Evolutionary conservation across 2,113 vertebrate genomes (phyloP), one percentile per base, ranked within the genome.

Genomic region (Peromyscus californicus): DNA sequence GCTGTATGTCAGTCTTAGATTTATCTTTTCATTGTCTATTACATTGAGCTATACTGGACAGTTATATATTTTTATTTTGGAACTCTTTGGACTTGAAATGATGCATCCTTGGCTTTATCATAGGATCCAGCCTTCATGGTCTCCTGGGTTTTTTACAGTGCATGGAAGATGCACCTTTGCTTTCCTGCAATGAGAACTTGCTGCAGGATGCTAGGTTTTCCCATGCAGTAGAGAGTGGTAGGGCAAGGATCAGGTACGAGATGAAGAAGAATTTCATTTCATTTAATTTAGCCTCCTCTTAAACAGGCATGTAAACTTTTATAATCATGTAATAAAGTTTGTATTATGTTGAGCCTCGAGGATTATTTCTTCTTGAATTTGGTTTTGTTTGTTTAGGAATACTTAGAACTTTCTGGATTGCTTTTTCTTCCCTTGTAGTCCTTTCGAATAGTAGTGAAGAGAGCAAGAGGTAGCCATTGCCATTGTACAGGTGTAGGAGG

Each of bases 341-440:
- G 17, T 54, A 51, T 89, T 63, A 83, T 90, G 78, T 87, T 88
- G 61, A 88, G 91, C 63, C 22, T 79, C 22, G 26, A 57, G 29
- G 8, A 59, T 91, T 76, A 54, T 93, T 90, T 94, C 57, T 91
- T 84, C 79, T 86, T 82, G 70, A 33, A 78, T 72, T 67, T 97
- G 74, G 10, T 93, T 95, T 93, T 93, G 39, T 95, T 93, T 87
- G 39, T 89, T 91, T 95, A 26, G 78, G 88, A 74, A 42, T 83
- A 88, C n/a, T 86, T 70, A 90, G 67, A 86, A 42, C 24, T 63
- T 51, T 69, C 59, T 57, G 82, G 54, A 76, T n/a, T 91, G 57
- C 67, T 13, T 36, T 94, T 91, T 59, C 57, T 76, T 90, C 63
- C 29, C 7, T 48, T 90, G 8, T 0, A 3, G 33, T 29, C 5